Evolutionary conservation across 2,888 invertebrate genomes (phyloP), one percentile per base, ranked within the genome.

Genomic region (Lamellibrachia columna): DNA sequence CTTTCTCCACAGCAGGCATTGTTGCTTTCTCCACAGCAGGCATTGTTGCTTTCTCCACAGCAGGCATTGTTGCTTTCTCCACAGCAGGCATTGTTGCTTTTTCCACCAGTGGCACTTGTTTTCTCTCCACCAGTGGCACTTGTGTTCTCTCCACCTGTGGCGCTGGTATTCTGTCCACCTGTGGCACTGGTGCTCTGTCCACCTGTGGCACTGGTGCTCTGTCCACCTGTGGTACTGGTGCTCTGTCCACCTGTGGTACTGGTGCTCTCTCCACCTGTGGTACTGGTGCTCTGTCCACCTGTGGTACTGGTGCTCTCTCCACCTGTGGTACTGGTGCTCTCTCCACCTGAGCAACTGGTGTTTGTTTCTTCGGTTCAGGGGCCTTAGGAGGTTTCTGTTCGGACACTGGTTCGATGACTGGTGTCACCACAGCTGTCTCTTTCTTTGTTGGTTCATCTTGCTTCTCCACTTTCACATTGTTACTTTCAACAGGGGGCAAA

Each of bases 401-500:
- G n/a, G 75, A 22, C 22, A 75, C 75, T 22, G 75, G 75, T 75
- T 75, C 75, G n/a, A 22, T 15, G 75, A 75, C n/a, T 75, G 75
- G 75, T 75, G 75, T 75, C 75, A 75, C 75, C 75, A 75, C 75
- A 22, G 75, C 22, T 0, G 75, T 75, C 75, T 75, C 75, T 75
- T 75, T 75, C 75, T 75, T 75, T 6, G 75, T 22, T 75, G 75
- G 75, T 75, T 75, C 15, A n/a, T 75, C 75, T 75, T 75, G 75
- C 75, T 75, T 75, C 75, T 75, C 75, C 75, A 75, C n/a, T n/a
- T 22, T 75, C 75, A 75, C 75, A 75, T 75, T 22, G 75, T 75
- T 75, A 22, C 22, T 75, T 75, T 75, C 75, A 75, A 75, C 75
- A 75, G 75, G 22, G 15, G 75, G 75, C 75, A 75, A 15, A 22